These are phyloP conservation scores for Morone chrysops DNA, from an alignment of 2,113 vertebrate species.

Conservation along the genomic window DNA sequence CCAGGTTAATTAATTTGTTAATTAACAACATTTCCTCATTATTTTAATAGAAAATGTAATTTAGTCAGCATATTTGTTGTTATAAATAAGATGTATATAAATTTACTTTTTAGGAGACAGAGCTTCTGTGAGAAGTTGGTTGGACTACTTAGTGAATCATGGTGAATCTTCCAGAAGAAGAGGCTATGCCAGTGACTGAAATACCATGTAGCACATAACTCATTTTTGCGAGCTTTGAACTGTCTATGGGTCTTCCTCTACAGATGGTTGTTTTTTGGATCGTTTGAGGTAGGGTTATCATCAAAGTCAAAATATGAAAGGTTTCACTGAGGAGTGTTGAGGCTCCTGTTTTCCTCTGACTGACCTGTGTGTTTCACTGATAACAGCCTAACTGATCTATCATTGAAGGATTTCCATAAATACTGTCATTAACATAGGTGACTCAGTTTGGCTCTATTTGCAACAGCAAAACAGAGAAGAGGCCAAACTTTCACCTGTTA, in stretches of 20 bases:
- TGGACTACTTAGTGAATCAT: no score
- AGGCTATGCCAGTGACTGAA: not conserved
- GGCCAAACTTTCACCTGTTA: not conserved
- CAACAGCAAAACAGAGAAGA: conserved; percentile 6
- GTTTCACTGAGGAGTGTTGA: not conserved
- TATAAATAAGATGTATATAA: no score
- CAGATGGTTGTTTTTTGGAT: no score
- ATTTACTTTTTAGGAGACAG: no score
- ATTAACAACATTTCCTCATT: no score
- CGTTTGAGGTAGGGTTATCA: no score
- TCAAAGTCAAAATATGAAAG: not conserved
- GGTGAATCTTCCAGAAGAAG: not conserved
- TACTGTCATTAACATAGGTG: conserved; percentile 32
- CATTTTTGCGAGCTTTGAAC: no score
- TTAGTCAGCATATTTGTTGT: no score
- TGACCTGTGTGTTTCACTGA: not conserved
- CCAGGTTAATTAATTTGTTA: no score
- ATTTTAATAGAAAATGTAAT: no score
- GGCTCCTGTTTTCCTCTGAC: not conserved
- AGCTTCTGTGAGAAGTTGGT: no score
- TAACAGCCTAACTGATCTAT: conserved; percentile 17
- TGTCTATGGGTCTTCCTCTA: no score
- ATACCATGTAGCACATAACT: not conserved
- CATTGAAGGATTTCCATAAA: conserved; percentile 53
- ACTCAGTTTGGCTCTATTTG: conserved; percentile 21